Evolutionary conservation across 2,113 vertebrate genomes (phyloP), one percentile per base, ranked within the genome.

Genomic region (Lamprotornis superbus): DNA sequence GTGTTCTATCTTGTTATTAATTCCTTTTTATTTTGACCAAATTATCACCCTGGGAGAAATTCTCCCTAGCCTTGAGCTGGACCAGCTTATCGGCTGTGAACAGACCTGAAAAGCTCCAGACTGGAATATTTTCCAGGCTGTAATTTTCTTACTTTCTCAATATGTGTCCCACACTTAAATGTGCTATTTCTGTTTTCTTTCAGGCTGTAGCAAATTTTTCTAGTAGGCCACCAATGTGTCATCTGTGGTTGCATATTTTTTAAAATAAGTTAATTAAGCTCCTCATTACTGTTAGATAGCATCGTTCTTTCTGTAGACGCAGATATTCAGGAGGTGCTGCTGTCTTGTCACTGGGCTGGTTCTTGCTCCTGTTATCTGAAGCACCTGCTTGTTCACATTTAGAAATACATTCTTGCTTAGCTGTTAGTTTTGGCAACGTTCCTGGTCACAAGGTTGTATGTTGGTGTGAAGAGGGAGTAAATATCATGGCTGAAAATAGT

Each of bases 251-350:
- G 12, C 6, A 65, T 3, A 13, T 69, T 47, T 85, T 83, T 70
- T 8, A 19, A 77, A 74, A 60, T 31, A 79, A 12, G 8, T 61
- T 80, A 56, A 53, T 65, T 79, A 63, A 67, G 11, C 3, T 56
- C 11, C 39, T 56, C 8, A 4, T 39, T 47, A 15, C 7, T 44
- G 7, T 31, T 56, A 49, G 22, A 83, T 6, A 57, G 9, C 21
- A 63, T 39, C 0, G 0, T 21, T 75, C 21, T 82, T 76, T 49
- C 23, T 68, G 39, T 17, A 42, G 64, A 37, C 24, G 4, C 17
- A 76, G 76, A 33, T 33, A 35, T 42, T 64, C 46, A 28, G 18
- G 28, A 71, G 10, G 5, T 53, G 28, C 9, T 57, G 7, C 33
- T 83, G 52, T 69, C 55, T 61, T 77, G 18, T 39, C 68, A 9